Conservation (phyloP, 2,888 invertebrate genomes). For the Brachypterus glaber region DNA sequence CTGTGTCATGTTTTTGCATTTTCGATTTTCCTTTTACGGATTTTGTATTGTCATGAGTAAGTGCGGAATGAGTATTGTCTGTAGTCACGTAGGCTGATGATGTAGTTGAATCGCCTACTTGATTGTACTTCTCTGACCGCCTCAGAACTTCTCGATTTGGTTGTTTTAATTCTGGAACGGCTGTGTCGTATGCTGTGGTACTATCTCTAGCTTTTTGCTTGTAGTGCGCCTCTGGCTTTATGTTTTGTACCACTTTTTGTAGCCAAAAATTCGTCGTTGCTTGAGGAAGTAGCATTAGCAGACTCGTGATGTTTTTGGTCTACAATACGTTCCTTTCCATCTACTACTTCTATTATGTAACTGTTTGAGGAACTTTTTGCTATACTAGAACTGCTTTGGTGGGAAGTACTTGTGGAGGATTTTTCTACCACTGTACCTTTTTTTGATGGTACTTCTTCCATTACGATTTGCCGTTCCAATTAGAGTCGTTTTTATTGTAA, state of each 20-base stretch:
- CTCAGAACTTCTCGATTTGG: slow-evolving; percentile 41
- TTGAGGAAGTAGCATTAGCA: slow-evolving; percentile 26
- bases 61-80: slow-evolving; percentile 17
- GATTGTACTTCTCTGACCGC: slow-evolving; percentile 39
- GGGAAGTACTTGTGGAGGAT: slow-evolving; percentile 36
- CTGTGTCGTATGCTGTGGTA: slow-evolving; percentile 48
- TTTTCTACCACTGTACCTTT: slow-evolving; percentile 28
- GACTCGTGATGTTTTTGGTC: slow-evolving; percentile 52
- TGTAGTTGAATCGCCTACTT: slow-evolving; percentile 34
- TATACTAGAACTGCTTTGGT: slow-evolving; percentile 47
- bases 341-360: slow-evolving; percentile 55
- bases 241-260: slow-evolving; percentile 48
- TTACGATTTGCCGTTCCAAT: slow-evolving; percentile 43
- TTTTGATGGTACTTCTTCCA: slow-evolving; percentile 30
- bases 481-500: slow-evolving; percentile 39
- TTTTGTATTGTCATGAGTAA: slow-evolving; percentile 16
- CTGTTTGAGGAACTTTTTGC: slow-evolving; percentile 54
- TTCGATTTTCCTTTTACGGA: slow-evolving; percentile 19
- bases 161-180: slow-evolving; percentile 42
- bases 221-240: slow-evolving; percentile 48
- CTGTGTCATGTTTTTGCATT: not conserved
- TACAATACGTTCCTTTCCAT: slow-evolving; percentile 53
- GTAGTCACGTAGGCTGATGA: slow-evolving; percentile 27
- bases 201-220: slow-evolving; percentile 46
- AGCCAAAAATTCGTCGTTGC: slow-evolving; percentile 45